Evolutionary conservation across 2,797 vertebrate genomes (phyloP).

Genomic region (Hydrophis major): DNA sequence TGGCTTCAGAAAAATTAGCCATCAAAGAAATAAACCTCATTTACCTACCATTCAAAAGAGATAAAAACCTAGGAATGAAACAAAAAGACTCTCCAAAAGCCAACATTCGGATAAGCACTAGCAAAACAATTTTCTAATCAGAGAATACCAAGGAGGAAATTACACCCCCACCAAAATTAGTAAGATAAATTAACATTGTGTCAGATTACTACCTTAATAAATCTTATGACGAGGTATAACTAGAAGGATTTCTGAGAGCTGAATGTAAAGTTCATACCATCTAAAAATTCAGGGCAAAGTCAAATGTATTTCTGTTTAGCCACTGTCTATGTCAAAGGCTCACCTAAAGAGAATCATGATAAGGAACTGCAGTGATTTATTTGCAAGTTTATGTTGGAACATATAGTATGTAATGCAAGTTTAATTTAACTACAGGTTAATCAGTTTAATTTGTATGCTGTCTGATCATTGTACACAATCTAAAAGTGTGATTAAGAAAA

Average conservation of each 20-base stretch:
- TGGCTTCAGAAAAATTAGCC: not conserved
- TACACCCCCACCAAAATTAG: not conserved
- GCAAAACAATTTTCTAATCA: not conserved
- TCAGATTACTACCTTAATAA: not conserved
- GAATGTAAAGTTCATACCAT: not conserved
- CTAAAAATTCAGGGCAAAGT: constrained; percentile 5
- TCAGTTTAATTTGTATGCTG: constrained; percentile 26
- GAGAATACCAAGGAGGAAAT: not conserved
- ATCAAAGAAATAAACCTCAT: not conserved
- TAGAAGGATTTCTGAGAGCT: not conserved
- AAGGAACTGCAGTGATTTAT: not conserved
- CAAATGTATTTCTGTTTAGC: constrained; percentile 5
- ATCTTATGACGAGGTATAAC: not conserved
- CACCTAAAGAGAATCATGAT: constrained; percentile 8
- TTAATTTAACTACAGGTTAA: not conserved
- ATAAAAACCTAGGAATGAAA: not conserved
- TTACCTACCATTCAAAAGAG: not conserved
- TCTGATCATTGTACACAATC: constrained; percentile 20
- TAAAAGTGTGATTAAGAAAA: constrained; percentile 35
- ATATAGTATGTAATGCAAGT: not conserved
- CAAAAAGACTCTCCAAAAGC: not conserved
- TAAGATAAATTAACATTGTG: not conserved
- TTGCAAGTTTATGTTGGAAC: constrained; percentile 10
- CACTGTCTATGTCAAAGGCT: not conserved
- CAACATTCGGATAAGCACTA: not conserved